Percentiles rank a stretch among this genome's conserved stretches.
Evolutionary conservation across 2,113 vertebrate species (phyloP).

Genomic region (Eulacestoma nigropectus): DNA sequence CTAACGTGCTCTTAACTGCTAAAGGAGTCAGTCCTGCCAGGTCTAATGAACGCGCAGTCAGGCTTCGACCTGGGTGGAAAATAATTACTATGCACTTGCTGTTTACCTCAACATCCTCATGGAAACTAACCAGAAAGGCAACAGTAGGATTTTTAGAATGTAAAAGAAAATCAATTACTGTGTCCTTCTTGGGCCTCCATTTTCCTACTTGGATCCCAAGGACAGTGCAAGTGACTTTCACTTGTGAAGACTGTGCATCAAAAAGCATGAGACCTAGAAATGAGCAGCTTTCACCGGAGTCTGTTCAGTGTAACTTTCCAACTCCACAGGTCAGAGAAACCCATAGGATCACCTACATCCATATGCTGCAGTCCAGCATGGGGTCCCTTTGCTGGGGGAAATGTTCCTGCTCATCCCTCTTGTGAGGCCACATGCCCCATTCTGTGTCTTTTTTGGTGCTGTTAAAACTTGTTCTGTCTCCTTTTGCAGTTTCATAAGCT

Average conservation of each 20-base stretch:
- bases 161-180: not conserved
- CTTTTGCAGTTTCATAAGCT: not conserved
- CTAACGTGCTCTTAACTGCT: not conserved
- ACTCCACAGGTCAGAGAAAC: not conserved
- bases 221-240: not conserved
- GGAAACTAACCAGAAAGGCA: not conserved
- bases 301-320: not conserved
- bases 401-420: not conserved
- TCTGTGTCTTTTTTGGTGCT: not conserved
- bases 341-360: not conserved
- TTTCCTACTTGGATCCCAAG: not conserved
- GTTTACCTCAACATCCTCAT: not conserved
- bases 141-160: not conserved
- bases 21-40: not conserved
- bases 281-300: not conserved
- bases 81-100: not conserved
- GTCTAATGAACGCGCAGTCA: not conserved
- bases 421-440: not conserved
- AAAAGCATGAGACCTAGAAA: not conserved
- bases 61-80: not conserved
- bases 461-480: not conserved
- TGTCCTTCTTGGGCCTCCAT: not conserved
- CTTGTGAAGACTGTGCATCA: not conserved
- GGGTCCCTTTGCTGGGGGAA: not conserved
- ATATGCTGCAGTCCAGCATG: not conserved